These are phyloP conservation scores for Eumaeus atala DNA, from an alignment of 1,140 invertebrate genomes.

Conservation along the genomic window DNA sequence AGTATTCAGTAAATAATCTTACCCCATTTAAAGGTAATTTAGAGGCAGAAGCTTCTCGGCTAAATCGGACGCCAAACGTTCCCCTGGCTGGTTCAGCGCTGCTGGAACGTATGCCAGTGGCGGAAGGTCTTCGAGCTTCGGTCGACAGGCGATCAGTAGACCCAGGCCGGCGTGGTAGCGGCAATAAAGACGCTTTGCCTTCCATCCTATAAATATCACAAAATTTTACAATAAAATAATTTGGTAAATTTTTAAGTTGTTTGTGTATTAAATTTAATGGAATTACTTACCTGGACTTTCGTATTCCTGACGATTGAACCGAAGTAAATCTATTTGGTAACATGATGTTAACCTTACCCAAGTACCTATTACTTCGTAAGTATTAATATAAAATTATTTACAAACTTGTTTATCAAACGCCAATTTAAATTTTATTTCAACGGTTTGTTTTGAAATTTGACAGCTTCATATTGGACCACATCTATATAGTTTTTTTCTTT, in stretches of 20 bases:
- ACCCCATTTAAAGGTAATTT: slow-evolving; percentile 49
- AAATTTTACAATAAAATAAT: not conserved
- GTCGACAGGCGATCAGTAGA: slow-evolving; percentile 51
- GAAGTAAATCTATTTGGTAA: slow-evolving; percentile 33
- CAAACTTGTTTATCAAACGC: too few species aligned
- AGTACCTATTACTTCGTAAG: too few species aligned
- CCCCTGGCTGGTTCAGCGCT: slow-evolving; percentile 48
- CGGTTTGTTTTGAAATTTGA: too few species aligned
- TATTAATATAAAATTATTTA: too few species aligned
- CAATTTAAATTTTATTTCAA: too few species aligned
- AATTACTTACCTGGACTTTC: slow-evolving; percentile 45
- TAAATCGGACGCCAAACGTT: slow-evolving; percentile 38
- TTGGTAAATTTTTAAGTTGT: not conserved
- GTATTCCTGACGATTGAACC: slow-evolving; percentile 35
- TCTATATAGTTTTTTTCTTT: too few species aligned
- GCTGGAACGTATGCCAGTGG: slow-evolving; percentile 39
- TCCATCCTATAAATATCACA: slow-evolving; percentile 31
- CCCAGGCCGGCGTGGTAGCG: slow-evolving; percentile 41
- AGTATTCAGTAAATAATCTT: slow-evolving; percentile 16
- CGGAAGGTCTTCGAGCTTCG: slow-evolving; percentile 43
- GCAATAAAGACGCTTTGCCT: slow-evolving; percentile 47
- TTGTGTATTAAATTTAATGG: not conserved
- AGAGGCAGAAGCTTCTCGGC: slow-evolving; percentile 52
- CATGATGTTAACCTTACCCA: slow-evolving; percentile 19
- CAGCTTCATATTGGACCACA: too few species aligned